phyloP scores from a whole-genome alignment of 2,113 vertebrate species.

The Silurus meridionalis region DNA sequence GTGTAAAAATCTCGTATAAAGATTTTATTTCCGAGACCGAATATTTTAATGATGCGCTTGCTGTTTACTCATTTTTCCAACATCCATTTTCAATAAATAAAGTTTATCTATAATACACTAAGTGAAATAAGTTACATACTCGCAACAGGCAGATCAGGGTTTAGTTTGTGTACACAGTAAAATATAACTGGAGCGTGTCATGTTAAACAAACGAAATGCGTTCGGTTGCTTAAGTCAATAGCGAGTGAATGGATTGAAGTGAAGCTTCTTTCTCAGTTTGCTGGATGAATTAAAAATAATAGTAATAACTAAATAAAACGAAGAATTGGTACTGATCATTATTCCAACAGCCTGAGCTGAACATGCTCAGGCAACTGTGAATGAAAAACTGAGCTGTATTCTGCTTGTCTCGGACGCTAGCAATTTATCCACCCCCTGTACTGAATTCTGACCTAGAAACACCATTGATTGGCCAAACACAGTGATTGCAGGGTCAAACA shows the following conservation, averaged over 20 bases:
- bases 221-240: background rate
- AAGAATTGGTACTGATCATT: background rate
- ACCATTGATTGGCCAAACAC: background rate
- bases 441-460: background rate
- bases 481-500: background rate
- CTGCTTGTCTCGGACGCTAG: background rate
- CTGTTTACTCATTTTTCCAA: background rate
- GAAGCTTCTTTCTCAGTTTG: background rate
- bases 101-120: background rate
- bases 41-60: background rate
- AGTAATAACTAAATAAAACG: no score
- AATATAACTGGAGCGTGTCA: background rate
- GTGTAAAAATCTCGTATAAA: background rate
- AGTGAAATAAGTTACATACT: background rate
- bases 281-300: background rate
- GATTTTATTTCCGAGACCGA: background rate
- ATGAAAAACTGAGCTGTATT: background rate
- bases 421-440: background rate
- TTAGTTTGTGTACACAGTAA: background rate
- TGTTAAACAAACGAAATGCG: background rate
- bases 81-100: background rate
- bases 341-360: background rate
- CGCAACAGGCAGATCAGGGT: background rate
- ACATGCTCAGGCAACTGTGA: background rate
- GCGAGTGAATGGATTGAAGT: background rate